phyloP scores from a whole-genome alignment of 2,888 invertebrate species.

The Phalangium opilio region DNA sequence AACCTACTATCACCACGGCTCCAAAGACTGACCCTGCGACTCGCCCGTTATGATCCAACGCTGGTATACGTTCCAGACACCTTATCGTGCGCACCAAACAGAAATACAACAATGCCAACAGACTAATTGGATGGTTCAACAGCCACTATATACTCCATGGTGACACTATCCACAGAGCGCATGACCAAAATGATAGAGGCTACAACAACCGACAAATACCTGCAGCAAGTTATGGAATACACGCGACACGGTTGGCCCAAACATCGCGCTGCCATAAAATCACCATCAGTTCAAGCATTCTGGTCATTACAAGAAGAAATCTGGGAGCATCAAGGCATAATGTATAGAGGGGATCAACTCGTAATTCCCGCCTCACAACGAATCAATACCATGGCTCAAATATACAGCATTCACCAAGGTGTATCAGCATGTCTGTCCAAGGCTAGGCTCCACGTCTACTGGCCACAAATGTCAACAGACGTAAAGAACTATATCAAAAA shows the following conservation, averaged over 20 bases:
- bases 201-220: not conserved
- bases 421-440: slow-evolving; percentile 3
- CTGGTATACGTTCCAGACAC: slow-evolving; percentile 13
- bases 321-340: slow-evolving; percentile 1
- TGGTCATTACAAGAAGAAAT: slow-evolving; percentile 5
- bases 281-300: not conserved
- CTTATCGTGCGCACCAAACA: slow-evolving; percentile 13
- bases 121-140: not conserved
- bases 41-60: slow-evolving; percentile 3
- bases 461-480: slow-evolving; percentile 3
- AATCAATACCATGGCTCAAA: not conserved
- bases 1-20: slow-evolving; percentile 27
- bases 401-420: slow-evolving; percentile 2
- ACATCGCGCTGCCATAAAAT: not conserved
- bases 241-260: slow-evolving; percentile 5
- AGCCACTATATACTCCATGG: not conserved
- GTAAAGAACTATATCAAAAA: slow-evolving; percentile 1
- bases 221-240: slow-evolving; percentile 1
- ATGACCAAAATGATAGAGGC: not conserved
- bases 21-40: slow-evolving; percentile 26
- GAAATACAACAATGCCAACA: not conserved
- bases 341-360: slow-evolving; percentile 4
- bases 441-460: slow-evolving; percentile 5
- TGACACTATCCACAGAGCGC: not conserved
- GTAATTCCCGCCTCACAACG: slow-evolving; percentile 1